Conservation (phyloP, 2,888 invertebrate genomes). For the Melitaea athalia region DNA sequence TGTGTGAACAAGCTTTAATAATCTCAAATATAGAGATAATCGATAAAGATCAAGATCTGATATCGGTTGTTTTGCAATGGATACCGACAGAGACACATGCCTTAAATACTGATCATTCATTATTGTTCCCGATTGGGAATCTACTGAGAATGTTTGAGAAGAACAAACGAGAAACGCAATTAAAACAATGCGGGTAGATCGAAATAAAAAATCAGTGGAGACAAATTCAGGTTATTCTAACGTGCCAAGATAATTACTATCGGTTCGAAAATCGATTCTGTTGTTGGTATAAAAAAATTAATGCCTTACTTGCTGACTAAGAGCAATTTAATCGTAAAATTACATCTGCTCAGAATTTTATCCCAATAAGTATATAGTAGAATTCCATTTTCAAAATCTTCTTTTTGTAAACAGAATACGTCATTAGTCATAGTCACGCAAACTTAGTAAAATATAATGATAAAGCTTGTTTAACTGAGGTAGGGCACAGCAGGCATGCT, state of each 20-base stretch:
- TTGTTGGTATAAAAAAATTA: not conserved
- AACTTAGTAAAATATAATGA: constrained; percentile 2
- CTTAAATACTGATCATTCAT: not conserved
- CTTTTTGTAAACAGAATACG: too few relatives aligned
- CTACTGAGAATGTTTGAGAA: not conserved
- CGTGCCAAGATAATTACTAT: constrained; percentile 1
- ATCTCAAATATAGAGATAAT: not conserved
- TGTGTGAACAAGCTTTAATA: not conserved
- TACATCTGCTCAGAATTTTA: not conserved
- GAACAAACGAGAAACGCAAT: not conserved
- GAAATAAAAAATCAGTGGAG: not conserved
- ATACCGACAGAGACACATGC: not conserved
- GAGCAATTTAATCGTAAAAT: not conserved
- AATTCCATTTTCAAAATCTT: too few relatives aligned
- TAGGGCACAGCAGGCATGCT: too few relatives aligned
- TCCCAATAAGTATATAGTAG: not conserved
- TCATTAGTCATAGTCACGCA: too few relatives aligned
- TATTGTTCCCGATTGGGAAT: not conserved
- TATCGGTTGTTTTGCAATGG: not conserved
- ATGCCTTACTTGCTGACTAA: not conserved
- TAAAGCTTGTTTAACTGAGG: too few relatives aligned
- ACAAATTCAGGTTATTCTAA: not conserved
- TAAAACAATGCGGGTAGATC: not conserved
- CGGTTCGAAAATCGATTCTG: not conserved
- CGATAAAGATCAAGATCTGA: not conserved